These are phyloP conservation scores for Steromphala cineraria DNA, from an alignment of 2,888 invertebrate species.

Conservation along the genomic window DNA sequence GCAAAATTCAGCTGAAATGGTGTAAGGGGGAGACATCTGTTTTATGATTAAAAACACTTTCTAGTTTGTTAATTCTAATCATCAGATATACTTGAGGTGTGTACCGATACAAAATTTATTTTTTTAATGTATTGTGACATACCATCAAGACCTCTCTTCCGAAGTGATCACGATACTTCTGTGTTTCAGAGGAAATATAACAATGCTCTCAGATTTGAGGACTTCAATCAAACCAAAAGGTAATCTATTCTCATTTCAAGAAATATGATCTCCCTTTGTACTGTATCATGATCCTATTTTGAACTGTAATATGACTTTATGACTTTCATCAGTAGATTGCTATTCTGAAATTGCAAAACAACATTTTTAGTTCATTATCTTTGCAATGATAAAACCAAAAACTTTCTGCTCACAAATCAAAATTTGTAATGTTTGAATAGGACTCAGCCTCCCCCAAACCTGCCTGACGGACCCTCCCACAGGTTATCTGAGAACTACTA, in stretches of 20 bases:
- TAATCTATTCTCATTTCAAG: not conserved
- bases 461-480: conserved; percentile 90
- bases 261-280: too few species aligned
- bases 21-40: too few species aligned
- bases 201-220: conserved; percentile 30
- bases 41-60: too few species aligned
- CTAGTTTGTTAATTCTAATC: too few species aligned
- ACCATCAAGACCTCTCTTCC: too few species aligned
- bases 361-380: not conserved
- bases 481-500: conserved; percentile 90
- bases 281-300: not conserved
- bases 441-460: conserved; percentile 86
- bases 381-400: not conserved
- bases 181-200: conserved; percentile 24
- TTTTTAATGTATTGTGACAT: too few species aligned
- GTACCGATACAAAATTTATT: too few species aligned
- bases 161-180: not conserved
- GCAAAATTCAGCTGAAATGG: too few species aligned
- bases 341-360: not conserved
- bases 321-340: too few species aligned
- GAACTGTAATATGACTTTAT: not conserved
- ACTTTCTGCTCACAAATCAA: too few species aligned
- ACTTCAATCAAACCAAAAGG: not conserved
- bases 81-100: too few species aligned
- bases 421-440: conserved; percentile 74